Conservation (phyloP, 2,797 vertebrate genomes). For the Gouania willdenowi region DNA sequence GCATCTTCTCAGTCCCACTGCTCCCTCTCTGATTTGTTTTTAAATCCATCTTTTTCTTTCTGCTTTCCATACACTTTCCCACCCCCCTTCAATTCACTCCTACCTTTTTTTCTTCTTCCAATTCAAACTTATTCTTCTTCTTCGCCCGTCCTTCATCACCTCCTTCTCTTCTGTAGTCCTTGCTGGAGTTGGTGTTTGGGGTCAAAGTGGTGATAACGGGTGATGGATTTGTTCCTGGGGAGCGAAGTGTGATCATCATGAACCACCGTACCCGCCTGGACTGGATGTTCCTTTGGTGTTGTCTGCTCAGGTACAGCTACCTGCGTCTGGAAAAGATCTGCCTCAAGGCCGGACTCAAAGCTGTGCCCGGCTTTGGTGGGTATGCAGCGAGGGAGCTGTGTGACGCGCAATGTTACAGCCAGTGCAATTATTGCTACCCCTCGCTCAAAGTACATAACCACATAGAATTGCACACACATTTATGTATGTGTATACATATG, state of each 20-base stretch:
- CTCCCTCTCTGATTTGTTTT: slow-evolving; percentile 16
- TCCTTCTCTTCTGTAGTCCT: slow-evolving; percentile 73
- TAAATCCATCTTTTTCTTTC: slow-evolving; percentile 2
- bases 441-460: too few species aligned
- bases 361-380: slow-evolving; percentile 95
- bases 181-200: slow-evolving; percentile 92
- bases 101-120: neutral
- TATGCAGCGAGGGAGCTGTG: too few species aligned
- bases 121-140: neutral
- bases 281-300: slow-evolving; percentile 99
- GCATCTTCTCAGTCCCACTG: slow-evolving; percentile 8
- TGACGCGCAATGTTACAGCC: too few species aligned
- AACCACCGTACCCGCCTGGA: slow-evolving; percentile 97
- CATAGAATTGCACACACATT: too few species aligned
- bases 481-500: too few species aligned
- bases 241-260: slow-evolving; percentile 98
- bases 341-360: slow-evolving; percentile 93
- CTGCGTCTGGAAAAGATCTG: slow-evolving; percentile 96
- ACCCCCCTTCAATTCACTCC: neutral
- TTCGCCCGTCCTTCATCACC: neutral
- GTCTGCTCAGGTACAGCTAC: slow-evolving; percentile 95
- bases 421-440: too few species aligned
- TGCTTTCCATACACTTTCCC: neutral
- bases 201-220: slow-evolving; percentile 96
- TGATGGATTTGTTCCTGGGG: slow-evolving; percentile 93